Evolutionary conservation across 2,113 vertebrate species (phyloP).

Genomic region (Etia nguti): DNA sequence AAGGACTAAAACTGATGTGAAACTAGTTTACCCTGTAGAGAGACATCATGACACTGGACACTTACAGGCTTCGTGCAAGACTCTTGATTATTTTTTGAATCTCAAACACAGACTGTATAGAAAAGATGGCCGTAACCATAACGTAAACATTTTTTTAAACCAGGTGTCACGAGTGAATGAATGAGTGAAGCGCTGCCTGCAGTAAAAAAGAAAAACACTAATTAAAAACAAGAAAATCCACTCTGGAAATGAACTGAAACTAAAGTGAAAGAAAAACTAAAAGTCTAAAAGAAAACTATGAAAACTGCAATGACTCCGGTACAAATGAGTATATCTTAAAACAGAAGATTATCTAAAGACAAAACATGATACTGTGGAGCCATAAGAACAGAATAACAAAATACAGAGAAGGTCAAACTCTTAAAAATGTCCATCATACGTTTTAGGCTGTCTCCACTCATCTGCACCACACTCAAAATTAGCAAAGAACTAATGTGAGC

Average conservation of each 20-base stretch:
- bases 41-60: neutral
- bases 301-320: neutral
- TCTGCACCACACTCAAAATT: too few species aligned
- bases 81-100: neutral
- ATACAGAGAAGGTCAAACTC: fast-evolving
- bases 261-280: neutral
- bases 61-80: neutral
- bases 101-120: neutral
- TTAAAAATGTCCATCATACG: neutral
- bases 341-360: neutral
- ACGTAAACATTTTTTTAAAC: neutral
- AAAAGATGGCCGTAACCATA: neutral
- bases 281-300: neutral
- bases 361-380: neutral
- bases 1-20: neutral
- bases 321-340: neutral
- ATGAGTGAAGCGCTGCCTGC: neutral
- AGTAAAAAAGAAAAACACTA: neutral
- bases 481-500: too few species aligned
- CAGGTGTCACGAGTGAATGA: neutral
- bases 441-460: neutral
- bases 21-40: neutral
- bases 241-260: neutral
- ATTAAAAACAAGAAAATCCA: neutral
- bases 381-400: neutral